Evolutionary conservation across 2,888 invertebrate species (phyloP), one percentile per base, ranked within the genome.

Genomic region (Sphecodes monilicornis): DNA sequence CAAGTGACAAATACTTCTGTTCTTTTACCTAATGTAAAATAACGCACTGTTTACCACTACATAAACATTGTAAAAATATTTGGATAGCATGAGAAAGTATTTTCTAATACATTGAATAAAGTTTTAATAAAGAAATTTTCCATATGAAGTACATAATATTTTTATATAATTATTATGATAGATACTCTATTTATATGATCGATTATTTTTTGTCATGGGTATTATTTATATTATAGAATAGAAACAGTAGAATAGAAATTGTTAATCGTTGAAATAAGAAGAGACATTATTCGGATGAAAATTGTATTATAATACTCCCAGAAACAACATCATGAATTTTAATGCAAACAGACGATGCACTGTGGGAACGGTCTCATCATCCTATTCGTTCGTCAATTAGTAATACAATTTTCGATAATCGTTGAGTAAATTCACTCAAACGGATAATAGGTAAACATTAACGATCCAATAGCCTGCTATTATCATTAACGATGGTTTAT

Each of bases 311-410:
- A 57, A 57, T 57, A 11, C n/a, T 11, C 10, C 11, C 57, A 57
- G 54, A n/a, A 26, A 29, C 26, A 57, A 57, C 54, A n/a, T 26
- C 57, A 57, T 57, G 57, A 57, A 57, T 57, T 57, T 57, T 57
- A 57, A 57, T 57, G 26, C n/a, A 29, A 57, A 26, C 57, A 57
- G 26, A 57, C 13, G 26, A 13, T 13, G 26, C 3, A 57, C 57
- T 26, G 13, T 57, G 57, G 57, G 57, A 57, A 29, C 57, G 11
- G 11, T 57, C 13, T 26, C 26, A 57, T 57, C 57, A 26, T 26
- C 26, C 57, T 26, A 26, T 26, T 57, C 57, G 13, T 57, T 57
- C 57, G n/a, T 54, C 26, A 3, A 29, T 57, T 57, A 54, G 22
- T 54, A 57, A 57, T 57, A 22, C 57, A 57, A 57, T 57, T 13